Evolutionary conservation across 2,888 invertebrate species (phyloP).

Genomic region (Melinaea marsaeus): DNA sequence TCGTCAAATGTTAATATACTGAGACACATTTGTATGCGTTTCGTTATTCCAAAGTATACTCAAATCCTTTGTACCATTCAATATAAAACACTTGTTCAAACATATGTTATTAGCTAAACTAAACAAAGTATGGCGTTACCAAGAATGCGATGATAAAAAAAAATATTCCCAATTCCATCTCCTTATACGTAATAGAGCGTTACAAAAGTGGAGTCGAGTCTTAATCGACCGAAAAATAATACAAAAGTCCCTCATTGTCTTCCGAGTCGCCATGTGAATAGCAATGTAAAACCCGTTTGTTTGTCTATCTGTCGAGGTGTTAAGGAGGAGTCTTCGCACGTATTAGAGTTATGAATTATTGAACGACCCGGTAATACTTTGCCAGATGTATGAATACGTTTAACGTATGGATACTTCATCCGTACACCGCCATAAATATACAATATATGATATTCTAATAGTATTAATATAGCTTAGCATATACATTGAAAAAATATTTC

Average conservation of each 20-base stretch:
- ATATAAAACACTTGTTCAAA: slow-evolving; percentile 25
- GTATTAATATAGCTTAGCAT: too few species aligned
- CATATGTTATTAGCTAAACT: slow-evolving; percentile 26
- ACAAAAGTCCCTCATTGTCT: slow-evolving; percentile 34
- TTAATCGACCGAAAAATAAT: slow-evolving; percentile 28
- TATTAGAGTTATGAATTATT: slow-evolving; percentile 66
- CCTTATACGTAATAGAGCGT: slow-evolving; percentile 20
- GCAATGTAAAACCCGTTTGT: slow-evolving; percentile 46
- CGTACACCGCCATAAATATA: neutral
- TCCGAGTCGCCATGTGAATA: slow-evolving; percentile 41
- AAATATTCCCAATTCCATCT: slow-evolving; percentile 15
- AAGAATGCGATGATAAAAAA: slow-evolving; percentile 18
- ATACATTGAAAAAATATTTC: too few species aligned
- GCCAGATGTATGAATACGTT: slow-evolving; percentile 28
- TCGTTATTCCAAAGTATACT: slow-evolving; percentile 9
- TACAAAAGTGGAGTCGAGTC: slow-evolving; percentile 27
- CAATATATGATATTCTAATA: neutral
- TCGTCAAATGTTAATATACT: neutral
- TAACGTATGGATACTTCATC: slow-evolving; percentile 7
- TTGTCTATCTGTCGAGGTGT: slow-evolving; percentile 58
- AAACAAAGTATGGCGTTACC: slow-evolving; percentile 9
- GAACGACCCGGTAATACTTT: slow-evolving; percentile 45
- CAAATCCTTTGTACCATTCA: slow-evolving; percentile 14
- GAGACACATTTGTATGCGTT: slow-evolving; percentile 5
- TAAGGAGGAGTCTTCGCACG: slow-evolving; percentile 65